Percentiles rank a stretch among this genome's conserved stretches.
These are phyloP conservation scores for Stenotaenia linearis DNA, from an alignment of 2,888 invertebrate genomes.

Conservation along the genomic window DNA sequence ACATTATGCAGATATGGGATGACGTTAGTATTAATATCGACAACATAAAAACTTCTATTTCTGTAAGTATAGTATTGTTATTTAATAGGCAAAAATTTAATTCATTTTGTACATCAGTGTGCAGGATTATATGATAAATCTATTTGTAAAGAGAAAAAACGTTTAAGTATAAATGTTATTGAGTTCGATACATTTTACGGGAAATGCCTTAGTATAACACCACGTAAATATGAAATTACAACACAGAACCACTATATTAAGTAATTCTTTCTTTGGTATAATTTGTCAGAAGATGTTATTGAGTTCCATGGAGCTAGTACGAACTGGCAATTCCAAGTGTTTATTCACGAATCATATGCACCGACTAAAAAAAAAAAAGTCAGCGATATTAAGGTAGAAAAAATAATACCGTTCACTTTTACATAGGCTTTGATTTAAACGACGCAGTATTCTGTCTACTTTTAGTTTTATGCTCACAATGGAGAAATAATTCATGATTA, in stretches of 20 bases:
- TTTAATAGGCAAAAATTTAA: too few species aligned
- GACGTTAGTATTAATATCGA: not conserved
- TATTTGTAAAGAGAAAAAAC: not conserved
- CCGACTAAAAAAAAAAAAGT: not conserved
- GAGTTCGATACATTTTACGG: not conserved
- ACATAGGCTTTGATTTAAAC: not conserved
- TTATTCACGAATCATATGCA: not conserved
- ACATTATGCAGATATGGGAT: not conserved
- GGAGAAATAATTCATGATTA: not conserved
- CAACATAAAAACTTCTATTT: not conserved
- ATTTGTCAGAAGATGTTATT: not conserved
- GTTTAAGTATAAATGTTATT: not conserved
- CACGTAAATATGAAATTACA: too few species aligned
- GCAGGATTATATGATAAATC: not conserved
- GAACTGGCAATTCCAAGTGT: not conserved
- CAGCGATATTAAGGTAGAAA: not conserved
- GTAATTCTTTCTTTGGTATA: too few species aligned
- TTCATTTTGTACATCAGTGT: not conserved
- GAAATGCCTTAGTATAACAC: not conserved
- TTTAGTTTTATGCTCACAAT: not conserved
- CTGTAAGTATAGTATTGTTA: not conserved
- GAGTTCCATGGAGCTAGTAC: conserved; percentile 10
- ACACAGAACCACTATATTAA: too few species aligned
- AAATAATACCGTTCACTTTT: not conserved
- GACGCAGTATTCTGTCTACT: not conserved